Conservation (phyloP, 2,797 vertebrate genomes). For the Chrysocyon brachyurus region DNA sequence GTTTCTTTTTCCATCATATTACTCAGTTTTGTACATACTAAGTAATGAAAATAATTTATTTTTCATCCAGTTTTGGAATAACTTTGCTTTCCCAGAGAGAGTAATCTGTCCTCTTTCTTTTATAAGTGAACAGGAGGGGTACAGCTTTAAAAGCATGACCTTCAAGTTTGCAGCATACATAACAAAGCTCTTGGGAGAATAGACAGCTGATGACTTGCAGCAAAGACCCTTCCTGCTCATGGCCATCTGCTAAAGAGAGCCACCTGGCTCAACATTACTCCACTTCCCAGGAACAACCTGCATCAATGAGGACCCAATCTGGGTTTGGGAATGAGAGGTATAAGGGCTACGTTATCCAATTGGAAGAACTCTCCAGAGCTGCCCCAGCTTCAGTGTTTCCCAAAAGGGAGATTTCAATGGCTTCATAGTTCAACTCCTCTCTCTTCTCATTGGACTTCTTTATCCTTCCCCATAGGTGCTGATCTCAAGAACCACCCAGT, state of each 20-base stretch:
- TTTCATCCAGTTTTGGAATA: slow-evolving; percentile 74
- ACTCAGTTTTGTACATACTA: slow-evolving; percentile 48
- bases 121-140: not conserved
- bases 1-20: slow-evolving; percentile 53
- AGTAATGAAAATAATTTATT: slow-evolving; percentile 59
- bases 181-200: slow-evolving; percentile 36
- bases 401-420: not conserved
- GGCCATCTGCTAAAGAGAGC: not conserved
- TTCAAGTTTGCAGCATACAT: not conserved
- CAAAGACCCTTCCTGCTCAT: not conserved
- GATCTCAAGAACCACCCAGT: not conserved
- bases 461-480: not conserved
- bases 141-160: not conserved
- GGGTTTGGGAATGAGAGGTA: not conserved
- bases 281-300: not conserved
- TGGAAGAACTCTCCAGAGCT: not conserved
- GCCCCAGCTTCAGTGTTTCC: not conserved
- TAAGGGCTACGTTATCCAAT: not conserved
- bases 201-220: not conserved
- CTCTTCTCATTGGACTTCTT: not conserved
- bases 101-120: slow-evolving; percentile 72
- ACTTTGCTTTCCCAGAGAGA: slow-evolving; percentile 52
- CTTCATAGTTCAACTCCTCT: not conserved
- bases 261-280: not conserved
- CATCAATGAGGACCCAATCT: not conserved